Evolutionary conservation across 2,797 vertebrate genomes (phyloP).

Genomic region (Enteromius fasciolatus): DNA sequence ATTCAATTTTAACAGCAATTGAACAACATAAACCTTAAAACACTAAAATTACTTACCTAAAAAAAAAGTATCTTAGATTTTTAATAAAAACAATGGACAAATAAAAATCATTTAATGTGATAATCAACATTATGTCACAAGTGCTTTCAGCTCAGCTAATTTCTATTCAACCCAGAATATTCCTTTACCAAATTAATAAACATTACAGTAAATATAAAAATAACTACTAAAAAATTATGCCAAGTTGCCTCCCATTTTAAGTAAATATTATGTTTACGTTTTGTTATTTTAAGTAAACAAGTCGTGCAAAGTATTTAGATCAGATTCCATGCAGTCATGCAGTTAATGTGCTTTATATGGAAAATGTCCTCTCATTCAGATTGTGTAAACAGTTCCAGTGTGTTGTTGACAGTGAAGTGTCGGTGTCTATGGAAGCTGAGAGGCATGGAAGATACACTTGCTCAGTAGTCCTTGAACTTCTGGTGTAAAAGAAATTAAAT

Average conservation of each 20-base stretch:
- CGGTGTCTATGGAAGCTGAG: neutral
- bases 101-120: neutral
- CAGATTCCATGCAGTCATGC: constrained; percentile 49
- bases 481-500: neutral
- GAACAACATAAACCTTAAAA: neutral
- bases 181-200: neutral
- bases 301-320: constrained; percentile 33
- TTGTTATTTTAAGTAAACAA: neutral
- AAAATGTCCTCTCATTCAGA: constrained; percentile 49
- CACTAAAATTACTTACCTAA: neutral
- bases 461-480: constrained; percentile 21
- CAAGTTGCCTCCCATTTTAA: neutral
- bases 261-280: neutral
- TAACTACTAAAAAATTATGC: neutral
- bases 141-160: neutral
- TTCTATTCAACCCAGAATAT: neutral
- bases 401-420: constrained; percentile 9
- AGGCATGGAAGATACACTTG: constrained; percentile 28
- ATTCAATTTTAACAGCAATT: neutral
- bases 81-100: neutral
- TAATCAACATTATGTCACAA: constrained; percentile 20
- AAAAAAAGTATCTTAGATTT: no score
- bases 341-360: constrained; percentile 9
- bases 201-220: neutral
- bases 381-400: constrained; percentile 33